phyloP scores from a whole-genome alignment of 2,113 vertebrate genomes.

The Xiphophorus maculatus region DNA sequence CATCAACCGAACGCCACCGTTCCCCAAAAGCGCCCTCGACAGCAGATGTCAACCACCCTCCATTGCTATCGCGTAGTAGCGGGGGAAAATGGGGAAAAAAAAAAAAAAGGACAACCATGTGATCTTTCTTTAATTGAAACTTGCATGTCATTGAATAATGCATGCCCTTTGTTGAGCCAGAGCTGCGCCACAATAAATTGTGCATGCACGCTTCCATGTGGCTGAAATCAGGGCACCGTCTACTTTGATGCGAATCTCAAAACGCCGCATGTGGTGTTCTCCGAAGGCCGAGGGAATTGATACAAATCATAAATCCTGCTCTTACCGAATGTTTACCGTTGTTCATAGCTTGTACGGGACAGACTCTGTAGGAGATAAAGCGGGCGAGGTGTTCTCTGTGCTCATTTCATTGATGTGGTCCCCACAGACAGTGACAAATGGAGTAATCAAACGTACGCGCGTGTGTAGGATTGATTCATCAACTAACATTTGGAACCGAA shows the following conservation, averaged over 20 bases:
- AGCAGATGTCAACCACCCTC: constrained; percentile 68
- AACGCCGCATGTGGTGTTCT: constrained; percentile 40
- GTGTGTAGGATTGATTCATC: constrained; percentile 70
- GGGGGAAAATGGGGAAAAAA: background rate
- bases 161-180: constrained; percentile 31
- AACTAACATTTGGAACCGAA: constrained; percentile 41
- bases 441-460: constrained; percentile 76
- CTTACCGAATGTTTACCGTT: constrained; percentile 41
- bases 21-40: constrained; percentile 40
- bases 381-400: constrained; percentile 19
- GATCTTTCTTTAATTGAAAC: constrained; percentile 59
- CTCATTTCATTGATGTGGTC: constrained; percentile 20
- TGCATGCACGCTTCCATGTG: constrained; percentile 2
- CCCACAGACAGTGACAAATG: constrained; percentile 73
- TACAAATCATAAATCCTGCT: constrained; percentile 50
- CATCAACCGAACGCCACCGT: constrained; percentile 58
- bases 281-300: constrained; percentile 37
- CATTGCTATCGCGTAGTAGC: constrained; percentile 30
- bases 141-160: constrained; percentile 65
- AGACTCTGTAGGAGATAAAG: constrained; percentile 31
- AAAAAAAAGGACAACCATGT: constrained; percentile 1
- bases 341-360: constrained; percentile 47
- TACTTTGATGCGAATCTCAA: constrained; percentile 29
- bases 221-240: constrained; percentile 9
- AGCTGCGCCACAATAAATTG: constrained; percentile 3